Conservation (phyloP, 2,888 invertebrate genomes). For the Ectobius pallidus region DNA sequence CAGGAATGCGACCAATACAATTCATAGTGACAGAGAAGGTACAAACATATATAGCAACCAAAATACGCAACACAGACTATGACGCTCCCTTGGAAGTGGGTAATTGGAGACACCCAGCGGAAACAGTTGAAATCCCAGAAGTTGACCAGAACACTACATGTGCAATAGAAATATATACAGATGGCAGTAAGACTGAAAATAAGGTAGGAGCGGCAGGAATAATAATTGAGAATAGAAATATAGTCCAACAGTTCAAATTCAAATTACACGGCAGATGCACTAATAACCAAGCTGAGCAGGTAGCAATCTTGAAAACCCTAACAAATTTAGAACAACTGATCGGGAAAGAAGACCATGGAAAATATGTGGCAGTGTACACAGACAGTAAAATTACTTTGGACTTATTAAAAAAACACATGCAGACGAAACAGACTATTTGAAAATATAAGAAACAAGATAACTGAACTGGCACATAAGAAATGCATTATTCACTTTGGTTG, state of each 20-base stretch:
- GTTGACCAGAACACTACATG: not conserved
- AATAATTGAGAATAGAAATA: not conserved
- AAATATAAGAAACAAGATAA: no score
- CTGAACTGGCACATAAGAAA: no score
- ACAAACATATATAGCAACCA: not conserved
- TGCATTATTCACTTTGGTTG: no score
- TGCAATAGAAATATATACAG: not conserved
- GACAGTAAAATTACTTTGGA: not conserved
- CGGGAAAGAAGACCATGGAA: not conserved
- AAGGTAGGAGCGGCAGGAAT: no score
- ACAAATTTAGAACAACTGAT: not conserved
- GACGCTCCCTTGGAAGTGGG: not conserved
- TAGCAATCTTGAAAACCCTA: not conserved
- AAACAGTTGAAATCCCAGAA: not conserved
- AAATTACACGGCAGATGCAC: not conserved
- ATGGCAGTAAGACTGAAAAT: not conserved
- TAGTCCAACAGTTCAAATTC: not conserved
- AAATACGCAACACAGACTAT: not conserved
- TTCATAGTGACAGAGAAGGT: not conserved
- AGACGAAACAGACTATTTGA: no score
- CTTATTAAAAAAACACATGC: not conserved
- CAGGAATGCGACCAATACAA: not conserved
- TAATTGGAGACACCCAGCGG: not conserved
- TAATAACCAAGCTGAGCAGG: not conserved
- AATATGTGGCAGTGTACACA: not conserved